Evolutionary conservation across 2,113 vertebrate genomes (phyloP).

Genomic region (Canis aureus): DNA sequence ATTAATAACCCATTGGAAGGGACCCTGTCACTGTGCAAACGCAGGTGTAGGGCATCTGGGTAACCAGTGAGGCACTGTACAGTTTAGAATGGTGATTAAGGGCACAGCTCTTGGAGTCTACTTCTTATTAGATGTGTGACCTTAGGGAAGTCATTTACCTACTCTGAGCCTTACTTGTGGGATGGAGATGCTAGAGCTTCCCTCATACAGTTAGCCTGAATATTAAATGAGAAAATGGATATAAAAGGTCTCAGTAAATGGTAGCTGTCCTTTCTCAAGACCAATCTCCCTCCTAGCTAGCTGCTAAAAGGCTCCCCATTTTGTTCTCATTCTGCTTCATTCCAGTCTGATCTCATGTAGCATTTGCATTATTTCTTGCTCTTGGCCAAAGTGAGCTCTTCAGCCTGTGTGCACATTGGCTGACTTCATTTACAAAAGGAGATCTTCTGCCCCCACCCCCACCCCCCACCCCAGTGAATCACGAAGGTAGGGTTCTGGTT

Average conservation of each 20-base stretch:
- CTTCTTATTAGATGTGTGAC: slow-evolving; percentile 2
- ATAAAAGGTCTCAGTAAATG: background rate
- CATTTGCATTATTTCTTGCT: background rate
- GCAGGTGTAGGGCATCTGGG: background rate
- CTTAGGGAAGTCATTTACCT: slow-evolving; percentile 13
- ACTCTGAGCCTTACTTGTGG: background rate
- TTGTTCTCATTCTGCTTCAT: slow-evolving; percentile 30
- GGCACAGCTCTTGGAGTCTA: slow-evolving; percentile 33
- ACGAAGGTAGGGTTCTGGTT: background rate
- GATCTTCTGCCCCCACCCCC: background rate
- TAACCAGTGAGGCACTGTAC: background rate
- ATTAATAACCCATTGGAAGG: slow-evolving; percentile 29
- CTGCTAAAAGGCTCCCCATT: background rate
- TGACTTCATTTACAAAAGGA: slow-evolving; percentile 23
- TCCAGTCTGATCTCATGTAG: background rate
- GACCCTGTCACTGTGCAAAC: background rate
- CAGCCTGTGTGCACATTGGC: background rate
- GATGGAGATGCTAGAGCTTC: background rate
- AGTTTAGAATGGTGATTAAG: slow-evolving; percentile 12
- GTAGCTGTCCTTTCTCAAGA: slow-evolving; percentile 37
- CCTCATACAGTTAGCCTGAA: background rate
- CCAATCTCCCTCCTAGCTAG: background rate
- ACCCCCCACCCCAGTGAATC: background rate
- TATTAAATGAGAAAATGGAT: background rate
- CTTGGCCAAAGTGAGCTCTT: slow-evolving; percentile 12